These are phyloP conservation scores for human DNA, from an alignment of 2,113 vertebrate species.

Conservation along the genomic window DNA sequence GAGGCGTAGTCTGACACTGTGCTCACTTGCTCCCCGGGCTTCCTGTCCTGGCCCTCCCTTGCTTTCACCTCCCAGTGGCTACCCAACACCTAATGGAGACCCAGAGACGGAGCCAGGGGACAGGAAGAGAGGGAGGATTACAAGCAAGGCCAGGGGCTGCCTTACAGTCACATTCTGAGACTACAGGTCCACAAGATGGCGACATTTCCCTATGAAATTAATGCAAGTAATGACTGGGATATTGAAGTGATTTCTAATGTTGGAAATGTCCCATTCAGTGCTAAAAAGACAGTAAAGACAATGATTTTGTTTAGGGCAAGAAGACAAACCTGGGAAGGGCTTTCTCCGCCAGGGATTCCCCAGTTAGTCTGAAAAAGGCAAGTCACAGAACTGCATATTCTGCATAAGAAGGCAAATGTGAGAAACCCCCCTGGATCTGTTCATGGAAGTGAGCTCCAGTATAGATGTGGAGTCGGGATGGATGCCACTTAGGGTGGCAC, in stretches of 20 bases:
- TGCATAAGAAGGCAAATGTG: neutral
- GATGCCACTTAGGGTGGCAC: neutral
- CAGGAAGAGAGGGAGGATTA: neutral
- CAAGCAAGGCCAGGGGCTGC: neutral
- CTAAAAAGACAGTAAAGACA: neutral
- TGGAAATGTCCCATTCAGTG: neutral
- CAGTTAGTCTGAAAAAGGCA: neutral
- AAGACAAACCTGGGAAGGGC: neutral
- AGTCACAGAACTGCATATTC: neutral
- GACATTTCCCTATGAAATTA: constrained; percentile 13
- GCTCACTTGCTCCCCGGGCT: neutral
- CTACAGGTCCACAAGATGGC: constrained; percentile 24
- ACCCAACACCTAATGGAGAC: neutral
- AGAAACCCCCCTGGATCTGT: neutral
- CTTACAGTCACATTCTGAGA: neutral
- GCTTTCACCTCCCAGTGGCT: neutral
- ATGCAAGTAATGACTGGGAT: neutral
- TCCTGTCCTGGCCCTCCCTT: neutral
- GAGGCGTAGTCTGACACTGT: neutral
- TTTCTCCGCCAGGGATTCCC: neutral
- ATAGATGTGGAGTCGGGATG: neutral
- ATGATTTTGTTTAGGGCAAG: neutral
- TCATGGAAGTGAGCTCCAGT: neutral
- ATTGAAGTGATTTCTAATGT: neutral
- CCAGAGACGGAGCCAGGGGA: neutral